A percentile compares a stretch with the other conserved stretches of the same genome.
Conservation (phyloP, 2,797 vertebrate species). For the Myiotriccus ornatus region DNA sequence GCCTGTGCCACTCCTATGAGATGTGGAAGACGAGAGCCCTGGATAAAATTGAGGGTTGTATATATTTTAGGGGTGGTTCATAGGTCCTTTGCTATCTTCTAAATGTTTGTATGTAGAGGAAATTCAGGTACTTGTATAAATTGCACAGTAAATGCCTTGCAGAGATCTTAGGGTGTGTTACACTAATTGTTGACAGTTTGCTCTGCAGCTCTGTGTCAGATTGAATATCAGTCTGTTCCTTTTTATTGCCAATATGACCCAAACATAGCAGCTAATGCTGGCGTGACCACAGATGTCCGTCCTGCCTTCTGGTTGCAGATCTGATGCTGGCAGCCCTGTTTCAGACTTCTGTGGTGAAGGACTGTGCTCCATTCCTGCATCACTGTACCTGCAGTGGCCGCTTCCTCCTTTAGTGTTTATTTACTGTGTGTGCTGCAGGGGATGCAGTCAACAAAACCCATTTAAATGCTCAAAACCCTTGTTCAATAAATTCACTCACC, state of each 20-base stretch:
- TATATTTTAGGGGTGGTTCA: background rate
- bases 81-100: background rate
- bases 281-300: background rate
- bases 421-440: background rate
- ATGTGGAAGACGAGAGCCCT: background rate
- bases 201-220: background rate
- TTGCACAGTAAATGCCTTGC: background rate
- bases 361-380: background rate
- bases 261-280: background rate
- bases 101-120: background rate
- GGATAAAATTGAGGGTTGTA: fast-evolving
- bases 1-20: background rate
- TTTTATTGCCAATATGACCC: background rate
- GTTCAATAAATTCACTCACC: background rate
- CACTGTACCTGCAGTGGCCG: background rate
- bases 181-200: background rate
- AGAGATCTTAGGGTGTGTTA: background rate
- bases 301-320: background rate
- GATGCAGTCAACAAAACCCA: background rate
- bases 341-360: background rate
- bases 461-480: background rate
- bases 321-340: background rate
- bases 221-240: background rate
- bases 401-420: background rate
- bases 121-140: background rate